Percentiles rank a stretch among this genome's conserved stretches.
phyloP scores from a whole-genome alignment of 2,797 vertebrate species.

The Pantherophis alleghaniensis region DNA sequence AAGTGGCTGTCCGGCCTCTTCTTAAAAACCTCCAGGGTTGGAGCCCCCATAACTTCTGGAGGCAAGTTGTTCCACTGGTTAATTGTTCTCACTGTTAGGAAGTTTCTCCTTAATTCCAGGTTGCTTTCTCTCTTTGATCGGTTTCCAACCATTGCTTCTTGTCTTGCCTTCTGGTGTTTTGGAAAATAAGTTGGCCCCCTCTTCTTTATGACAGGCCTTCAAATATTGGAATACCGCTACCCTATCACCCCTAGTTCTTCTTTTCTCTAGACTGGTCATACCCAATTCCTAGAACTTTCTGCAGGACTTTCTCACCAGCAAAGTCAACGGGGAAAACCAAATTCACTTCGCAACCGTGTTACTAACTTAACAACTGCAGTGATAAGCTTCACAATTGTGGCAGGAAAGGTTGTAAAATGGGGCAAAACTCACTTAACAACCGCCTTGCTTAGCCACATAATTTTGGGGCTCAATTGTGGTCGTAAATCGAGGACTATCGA shows the following conservation, averaged over 20 bases:
- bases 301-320: not conserved
- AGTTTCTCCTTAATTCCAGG: not conserved
- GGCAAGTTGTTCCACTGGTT: not conserved
- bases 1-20: not conserved
- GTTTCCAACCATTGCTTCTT: not conserved
- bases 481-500: not conserved
- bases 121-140: not conserved
- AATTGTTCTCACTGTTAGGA: not conserved
- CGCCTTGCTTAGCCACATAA: too few species aligned
- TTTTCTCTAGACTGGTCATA: not conserved
- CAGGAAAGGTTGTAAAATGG: not conserved
- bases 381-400: not conserved
- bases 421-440: not conserved
- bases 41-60: not conserved
- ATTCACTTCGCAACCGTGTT: not conserved
- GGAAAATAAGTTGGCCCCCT: not conserved
- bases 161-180: not conserved
- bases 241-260: not conserved
- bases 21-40: too few species aligned
- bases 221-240: not conserved
- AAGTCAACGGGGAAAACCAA: not conserved
- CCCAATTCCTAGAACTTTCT: not conserved
- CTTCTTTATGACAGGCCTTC: not conserved
- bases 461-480: not conserved
- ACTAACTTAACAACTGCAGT: not conserved